A percentile compares a stretch with the other conserved stretches of the same genome.
Conservation (phyloP, 1,140 invertebrate species). For the Brachionus rotundiformis region DNA sequence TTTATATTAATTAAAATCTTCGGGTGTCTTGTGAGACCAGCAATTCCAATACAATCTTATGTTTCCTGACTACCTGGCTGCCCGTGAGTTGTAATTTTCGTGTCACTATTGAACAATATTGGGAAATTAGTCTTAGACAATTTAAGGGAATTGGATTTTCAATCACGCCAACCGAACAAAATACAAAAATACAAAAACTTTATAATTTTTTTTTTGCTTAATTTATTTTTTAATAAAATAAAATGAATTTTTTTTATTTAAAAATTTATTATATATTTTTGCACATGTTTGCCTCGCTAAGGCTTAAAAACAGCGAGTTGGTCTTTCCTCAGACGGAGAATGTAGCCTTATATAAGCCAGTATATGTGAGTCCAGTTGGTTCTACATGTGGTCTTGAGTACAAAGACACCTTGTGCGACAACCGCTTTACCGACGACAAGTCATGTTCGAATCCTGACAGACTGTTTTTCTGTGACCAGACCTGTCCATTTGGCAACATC, state of each 20-base stretch:
- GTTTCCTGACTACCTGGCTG: no score
- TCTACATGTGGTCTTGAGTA: constrained; percentile 22
- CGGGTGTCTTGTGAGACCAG: no score
- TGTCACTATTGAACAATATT: constrained; percentile 16
- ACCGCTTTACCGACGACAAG: background rate
- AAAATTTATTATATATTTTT: background rate
- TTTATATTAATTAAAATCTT: no score
- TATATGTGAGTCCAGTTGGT: background rate
- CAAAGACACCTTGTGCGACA: constrained; percentile 47
- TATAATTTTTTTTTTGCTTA: background rate
- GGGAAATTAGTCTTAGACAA: background rate
- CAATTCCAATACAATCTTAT: no score
- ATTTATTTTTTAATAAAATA: background rate
- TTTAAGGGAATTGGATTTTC: background rate
- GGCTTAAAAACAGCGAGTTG: constrained; percentile 10
- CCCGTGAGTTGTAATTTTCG: no score
- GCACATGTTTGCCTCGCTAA: background rate
- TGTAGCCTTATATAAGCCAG: background rate
- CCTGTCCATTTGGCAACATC: constrained; percentile 23
- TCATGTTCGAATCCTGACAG: background rate
- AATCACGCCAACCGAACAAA: background rate
- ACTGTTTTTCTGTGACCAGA: constrained; percentile 37
- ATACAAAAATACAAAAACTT: background rate
- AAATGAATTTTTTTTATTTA: constrained; percentile 30
- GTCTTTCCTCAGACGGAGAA: background rate